Conservation (phyloP, 1,140 invertebrate genomes). For the Oryctes rhinoceros region DNA sequence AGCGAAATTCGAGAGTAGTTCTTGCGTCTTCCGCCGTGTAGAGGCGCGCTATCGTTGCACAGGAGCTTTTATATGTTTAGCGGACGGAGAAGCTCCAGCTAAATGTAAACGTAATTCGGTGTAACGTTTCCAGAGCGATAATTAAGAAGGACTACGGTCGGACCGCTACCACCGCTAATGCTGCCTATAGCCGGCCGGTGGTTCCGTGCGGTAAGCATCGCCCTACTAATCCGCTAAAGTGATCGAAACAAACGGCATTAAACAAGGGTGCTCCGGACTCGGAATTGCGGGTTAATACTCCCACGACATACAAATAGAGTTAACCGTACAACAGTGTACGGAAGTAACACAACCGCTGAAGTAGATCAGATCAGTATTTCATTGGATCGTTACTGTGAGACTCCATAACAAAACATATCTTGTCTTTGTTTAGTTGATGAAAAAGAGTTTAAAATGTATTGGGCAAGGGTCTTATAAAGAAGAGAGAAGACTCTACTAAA, state of each 20-base stretch:
- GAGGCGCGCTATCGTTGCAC: not conserved
- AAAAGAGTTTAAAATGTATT: too few species aligned
- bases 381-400: too few species aligned
- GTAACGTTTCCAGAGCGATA: slow-evolving; percentile 28
- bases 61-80: slow-evolving; percentile 5
- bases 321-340: too few species aligned
- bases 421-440: too few species aligned
- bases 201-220: not conserved
- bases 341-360: too few species aligned
- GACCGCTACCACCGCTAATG: not conserved
- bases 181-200: too few species aligned
- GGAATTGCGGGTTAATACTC: not conserved
- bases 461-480: too few species aligned
- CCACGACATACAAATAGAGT: too few species aligned
- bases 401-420: too few species aligned
- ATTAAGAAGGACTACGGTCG: slow-evolving; percentile 28
- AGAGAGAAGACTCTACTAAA: too few species aligned
- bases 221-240: slow-evolving; percentile 25
- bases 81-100: not conserved
- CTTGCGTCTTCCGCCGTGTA: not conserved
- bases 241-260: slow-evolving; percentile 27
- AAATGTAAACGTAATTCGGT: slow-evolving; percentile 35
- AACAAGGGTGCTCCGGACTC: not conserved
- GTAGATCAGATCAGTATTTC: too few species aligned
- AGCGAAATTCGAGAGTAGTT: not conserved